These are phyloP conservation scores for Caenorhabditis sinica DNA, from an alignment of 2,888 invertebrate genomes.

Conservation along the genomic window DNA sequence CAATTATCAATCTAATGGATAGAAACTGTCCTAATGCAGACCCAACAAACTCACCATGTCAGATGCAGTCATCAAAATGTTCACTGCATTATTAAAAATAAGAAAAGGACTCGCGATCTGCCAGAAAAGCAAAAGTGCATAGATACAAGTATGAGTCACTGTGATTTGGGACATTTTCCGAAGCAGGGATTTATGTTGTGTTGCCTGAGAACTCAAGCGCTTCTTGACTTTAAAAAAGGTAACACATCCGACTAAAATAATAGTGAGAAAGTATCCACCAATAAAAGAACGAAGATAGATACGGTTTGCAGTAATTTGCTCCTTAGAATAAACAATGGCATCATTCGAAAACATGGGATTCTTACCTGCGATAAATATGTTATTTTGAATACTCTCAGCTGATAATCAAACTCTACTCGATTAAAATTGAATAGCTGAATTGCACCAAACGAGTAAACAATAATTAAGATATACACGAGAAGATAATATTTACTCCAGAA, in stretches of 20 bases:
- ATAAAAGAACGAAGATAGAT: constrained; percentile 17
- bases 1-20: no score
- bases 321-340: not conserved
- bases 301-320: not conserved
- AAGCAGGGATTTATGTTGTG: constrained; percentile 11
- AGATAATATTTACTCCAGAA: constrained; percentile 33
- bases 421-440: not conserved
- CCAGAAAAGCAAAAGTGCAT: constrained; percentile 24
- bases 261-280: not conserved
- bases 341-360: not conserved
- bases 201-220: not conserved
- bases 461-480: not conserved
- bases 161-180: constrained; percentile 24
- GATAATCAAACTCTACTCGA: constrained; percentile 13
- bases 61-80: constrained; percentile 19
- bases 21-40: no score
- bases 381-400: not conserved
- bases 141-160: constrained; percentile 7
- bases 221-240: constrained; percentile 13
- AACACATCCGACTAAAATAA: not conserved
- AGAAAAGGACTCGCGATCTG: constrained; percentile 17
- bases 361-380: not conserved
- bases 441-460: constrained; percentile 1
- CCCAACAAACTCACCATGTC: constrained; percentile 33
- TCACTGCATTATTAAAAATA: not conserved